Base-by-base conservation (phyloP, 2,888 invertebrate species). In the Melangyna quadrimaculata region DNA sequence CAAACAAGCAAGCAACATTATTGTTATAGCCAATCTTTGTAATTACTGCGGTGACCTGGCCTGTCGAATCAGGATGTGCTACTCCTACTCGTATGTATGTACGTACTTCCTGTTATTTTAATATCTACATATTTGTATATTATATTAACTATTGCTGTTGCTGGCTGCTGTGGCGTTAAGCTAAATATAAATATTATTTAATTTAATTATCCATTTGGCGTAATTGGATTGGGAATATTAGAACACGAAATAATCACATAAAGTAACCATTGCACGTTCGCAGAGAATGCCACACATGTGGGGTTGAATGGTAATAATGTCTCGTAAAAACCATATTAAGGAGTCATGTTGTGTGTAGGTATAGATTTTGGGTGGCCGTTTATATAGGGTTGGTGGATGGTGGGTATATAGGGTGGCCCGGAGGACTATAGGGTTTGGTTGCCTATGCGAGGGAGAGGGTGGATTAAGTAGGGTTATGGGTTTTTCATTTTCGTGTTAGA, bases 211-310 rank as follows among this genome's bases (percentile, higher is more conserved):
- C 81, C 77, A 86, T 86, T 86, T 78, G 86, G 61, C 78, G 77
- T 86, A 86, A 86, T 86, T 86, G 81, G 86, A 86, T 86, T 81
- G 86, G 77, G 86, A 81, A 86, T 86, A 86, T 86, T 81, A 86
- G 86, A 86, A 78, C 81, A 81, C 77, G 86, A 81, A 86, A 86
- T 86, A 86, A 86, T 86, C 86, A 65, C 77, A 77, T 81, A 70
- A 61, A 81, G 72, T 86, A 81, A 81, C 80, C 86, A 81, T 81
- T 81, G 81, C 86, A 86, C 86, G 86, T 86, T 81, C 53, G n/a
- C 81, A 32, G 24, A 45, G 65, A 45, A 22, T 77, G 65, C 61
- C 77, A 55, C 75, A 86, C 69, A 75, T 77, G n/a, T n/a, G 80
- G 75, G 75, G 71, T 77, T 71, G 82, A 83, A 80, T 84, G 75